Evolutionary conservation across 2,113 vertebrate genomes (phyloP).

Genomic region (Malurus cyaneus): DNA sequence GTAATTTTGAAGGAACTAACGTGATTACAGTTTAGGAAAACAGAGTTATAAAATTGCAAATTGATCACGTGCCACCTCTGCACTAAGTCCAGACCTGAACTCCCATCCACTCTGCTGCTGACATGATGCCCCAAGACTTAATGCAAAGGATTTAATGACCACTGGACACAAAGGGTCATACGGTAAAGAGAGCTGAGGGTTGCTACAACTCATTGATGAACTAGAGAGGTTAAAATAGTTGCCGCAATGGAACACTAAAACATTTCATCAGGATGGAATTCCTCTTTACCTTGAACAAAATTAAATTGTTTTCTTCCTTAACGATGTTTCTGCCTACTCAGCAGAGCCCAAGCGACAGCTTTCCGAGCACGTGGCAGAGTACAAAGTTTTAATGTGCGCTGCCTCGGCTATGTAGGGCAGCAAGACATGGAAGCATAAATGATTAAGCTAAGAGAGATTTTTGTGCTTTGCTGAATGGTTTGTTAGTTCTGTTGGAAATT

Average conservation of each 20-base stretch:
- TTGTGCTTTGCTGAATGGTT: neutral
- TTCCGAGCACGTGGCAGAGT: fast-evolving
- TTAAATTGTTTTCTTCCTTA: neutral
- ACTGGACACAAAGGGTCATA: neutral
- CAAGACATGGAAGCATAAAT: neutral
- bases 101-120: neutral
- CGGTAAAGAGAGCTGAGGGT: neutral
- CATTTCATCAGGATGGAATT: neutral
- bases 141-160: neutral
- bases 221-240: neutral
- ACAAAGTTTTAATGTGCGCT: fast-evolving
- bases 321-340: neutral
- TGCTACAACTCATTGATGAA: fast-evolving
- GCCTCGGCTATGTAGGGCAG: neutral
- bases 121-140: fast-evolving
- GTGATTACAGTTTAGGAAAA: neutral
- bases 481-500: neutral
- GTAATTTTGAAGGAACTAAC: neutral
- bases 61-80: too few species aligned
- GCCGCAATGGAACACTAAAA: neutral
- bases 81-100: neutral
- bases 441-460: neutral
- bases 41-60: neutral
- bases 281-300: neutral
- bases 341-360: fast-evolving